Evolutionary conservation across 53 echinoderm and acorn worm genomes (phyloP), one percentile per base, ranked within the genome.

Genomic region (Crossaster papposus): DNA sequence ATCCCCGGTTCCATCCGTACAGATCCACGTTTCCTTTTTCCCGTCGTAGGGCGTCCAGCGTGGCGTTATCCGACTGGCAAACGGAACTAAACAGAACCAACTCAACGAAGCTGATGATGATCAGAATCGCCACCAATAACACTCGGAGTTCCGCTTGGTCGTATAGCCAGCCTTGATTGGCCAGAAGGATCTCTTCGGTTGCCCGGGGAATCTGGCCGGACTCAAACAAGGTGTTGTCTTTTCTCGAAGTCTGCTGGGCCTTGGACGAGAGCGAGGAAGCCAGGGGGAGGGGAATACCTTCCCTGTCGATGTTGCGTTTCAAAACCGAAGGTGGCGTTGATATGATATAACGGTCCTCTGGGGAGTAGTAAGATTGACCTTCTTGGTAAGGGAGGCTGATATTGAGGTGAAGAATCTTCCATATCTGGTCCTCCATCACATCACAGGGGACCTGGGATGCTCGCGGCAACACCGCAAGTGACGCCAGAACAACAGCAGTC

Each of bases 151-250:
- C 89, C 1, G 78, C 81, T 77, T 91, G 85, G 71, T 96, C 93
- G 72, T 92, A 94, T 77, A 92, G 70, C 96, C 96, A 96, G 54
- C 96, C 88, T 73, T 93, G 95, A 34, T 95, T 72, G 15, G 92
- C 85, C 14, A 82, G 74, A 7, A 95, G 92, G 79, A 63, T 62
- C 76, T 35, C 63, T 5, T 54, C 26, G 76, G 63, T 65, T 0
- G 2, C 3, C 37, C 36, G 1, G 34, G 87, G 87, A 77, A 87
- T 62, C 30, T 75, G 76, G 35, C 74, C 22, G 8, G 38, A 58
- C 33, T 35, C 14, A 2, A 54, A 53, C 17, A 6, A 20, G 72
- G 53, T 74, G 14, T 34, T 14, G 34, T 24, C 4, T 71, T 71
- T 33, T 74, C 35, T 32, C 34, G 15, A 32, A 14, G 75, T 74